Conservation (phyloP, 2,113 vertebrate species). For the Lathamus discolor region DNA sequence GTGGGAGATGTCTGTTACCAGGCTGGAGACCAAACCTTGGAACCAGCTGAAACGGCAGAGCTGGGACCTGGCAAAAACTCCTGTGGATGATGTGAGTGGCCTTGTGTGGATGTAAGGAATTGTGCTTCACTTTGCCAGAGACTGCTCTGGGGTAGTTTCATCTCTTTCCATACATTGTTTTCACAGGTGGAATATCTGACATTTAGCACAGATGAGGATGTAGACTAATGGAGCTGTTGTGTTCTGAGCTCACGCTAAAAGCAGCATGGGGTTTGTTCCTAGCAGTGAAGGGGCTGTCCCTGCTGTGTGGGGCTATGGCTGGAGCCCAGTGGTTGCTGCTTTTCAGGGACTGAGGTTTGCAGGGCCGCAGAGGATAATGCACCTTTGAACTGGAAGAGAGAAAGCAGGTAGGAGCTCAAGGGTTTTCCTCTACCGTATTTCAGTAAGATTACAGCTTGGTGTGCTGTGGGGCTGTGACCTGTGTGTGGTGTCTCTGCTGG, state of each 20-base stretch:
- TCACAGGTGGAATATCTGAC: too few species aligned
- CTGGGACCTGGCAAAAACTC: not conserved
- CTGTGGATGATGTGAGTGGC: rapidly evolving
- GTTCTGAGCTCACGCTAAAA: not conserved
- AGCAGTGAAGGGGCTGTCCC: not conserved
- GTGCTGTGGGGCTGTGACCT: not conserved
- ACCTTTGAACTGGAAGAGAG: not conserved
- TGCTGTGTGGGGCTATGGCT: not conserved
- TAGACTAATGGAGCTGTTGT: too few species aligned
- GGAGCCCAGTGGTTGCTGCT: not conserved
- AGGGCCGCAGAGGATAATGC: not conserved
- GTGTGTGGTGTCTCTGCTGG: not conserved
- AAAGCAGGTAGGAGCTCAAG: not conserved
- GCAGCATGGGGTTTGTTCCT: not conserved
- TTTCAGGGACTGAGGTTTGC: too few species aligned
- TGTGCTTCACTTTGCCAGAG: not conserved
- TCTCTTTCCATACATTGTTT: rapidly evolving
- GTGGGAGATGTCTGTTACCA: too few species aligned
- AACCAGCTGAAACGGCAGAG: not conserved
- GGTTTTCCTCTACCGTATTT: rapidly evolving
- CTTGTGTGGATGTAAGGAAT: too few species aligned
- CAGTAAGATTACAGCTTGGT: too few species aligned
- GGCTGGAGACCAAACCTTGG: not conserved
- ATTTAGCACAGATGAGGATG: too few species aligned
- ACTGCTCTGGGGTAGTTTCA: not conserved